A percentile compares a stretch with the other conserved stretches of the same genome.
phyloP scores from a whole-genome alignment of 2,888 invertebrate species.

The Acleris sparsana region DNA sequence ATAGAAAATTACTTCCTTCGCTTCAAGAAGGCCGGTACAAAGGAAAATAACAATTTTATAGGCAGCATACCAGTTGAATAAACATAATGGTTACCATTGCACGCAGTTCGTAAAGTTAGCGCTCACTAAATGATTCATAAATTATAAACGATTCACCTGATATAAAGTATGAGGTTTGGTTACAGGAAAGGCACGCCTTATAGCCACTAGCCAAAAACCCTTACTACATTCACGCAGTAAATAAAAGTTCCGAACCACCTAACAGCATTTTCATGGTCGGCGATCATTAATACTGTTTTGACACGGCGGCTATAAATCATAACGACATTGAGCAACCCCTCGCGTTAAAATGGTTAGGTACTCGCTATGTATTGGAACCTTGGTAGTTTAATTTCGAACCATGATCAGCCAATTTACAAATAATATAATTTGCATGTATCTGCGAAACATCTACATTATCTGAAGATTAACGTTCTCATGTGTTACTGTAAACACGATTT shows the following conservation, averaged over 20 bases:
- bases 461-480: constrained; percentile 1
- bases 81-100: constrained; percentile 20
- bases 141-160: constrained; percentile 8
- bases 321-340: constrained; percentile 52
- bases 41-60: constrained; percentile 38
- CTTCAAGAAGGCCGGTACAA: constrained; percentile 43
- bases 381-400: too few relatives aligned
- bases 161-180: neutral
- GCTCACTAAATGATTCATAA: neutral
- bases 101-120: constrained; percentile 17
- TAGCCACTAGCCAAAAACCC: neutral
- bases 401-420: too few relatives aligned
- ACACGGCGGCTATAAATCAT: constrained; percentile 52
- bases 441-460: neutral
- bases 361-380: neutral
- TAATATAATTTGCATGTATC: too few relatives aligned
- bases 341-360: constrained; percentile 38
- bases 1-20: constrained; percentile 63
- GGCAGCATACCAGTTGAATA: constrained; percentile 28
- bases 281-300: constrained; percentile 61
- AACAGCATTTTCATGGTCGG: constrained; percentile 58
- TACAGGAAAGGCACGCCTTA: constrained; percentile 15
- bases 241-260: constrained; percentile 49
- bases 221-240: constrained; percentile 40
- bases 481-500: constrained; percentile 4